Conservation (phyloP, 2,888 invertebrate genomes). For the Brenthis ino region DNA sequence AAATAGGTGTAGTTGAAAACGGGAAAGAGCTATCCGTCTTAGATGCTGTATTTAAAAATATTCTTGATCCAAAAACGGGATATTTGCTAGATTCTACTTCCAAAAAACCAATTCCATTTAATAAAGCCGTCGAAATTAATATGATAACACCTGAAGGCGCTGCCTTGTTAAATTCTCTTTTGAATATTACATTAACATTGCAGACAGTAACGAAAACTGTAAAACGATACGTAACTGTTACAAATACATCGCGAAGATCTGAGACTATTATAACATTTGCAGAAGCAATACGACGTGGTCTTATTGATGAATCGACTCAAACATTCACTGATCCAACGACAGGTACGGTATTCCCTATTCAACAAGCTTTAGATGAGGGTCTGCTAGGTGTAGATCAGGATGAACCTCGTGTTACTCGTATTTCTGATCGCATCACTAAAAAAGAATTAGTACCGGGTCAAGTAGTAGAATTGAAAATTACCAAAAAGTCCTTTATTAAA, state of each 20-base stretch:
- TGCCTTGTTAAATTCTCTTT: conserved; percentile 90
- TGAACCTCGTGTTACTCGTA: conserved; percentile 66
- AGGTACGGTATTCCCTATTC: conserved; percentile 87
- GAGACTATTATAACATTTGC: conserved; percentile 87
- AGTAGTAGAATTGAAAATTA: conserved; percentile 78
- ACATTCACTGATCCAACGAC: conserved; percentile 90
- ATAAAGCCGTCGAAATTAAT: conserved; percentile 92
- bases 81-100: conserved; percentile 89
- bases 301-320: conserved; percentile 90
- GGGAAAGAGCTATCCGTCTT: conserved; percentile 91
- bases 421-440: conserved; percentile 65
- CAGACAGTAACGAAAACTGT: conserved; percentile 93
- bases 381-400: conserved; percentile 84
- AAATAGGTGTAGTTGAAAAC: conserved; percentile 90
- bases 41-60: conserved; percentile 92
- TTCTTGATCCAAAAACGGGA: conserved; percentile 94
- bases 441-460: conserved; percentile 74
- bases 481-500: conserved; percentile 77
- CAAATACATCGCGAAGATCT: conserved; percentile 82
- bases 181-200: conserved; percentile 93
- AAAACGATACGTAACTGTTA: conserved; percentile 90
- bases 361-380: conserved; percentile 89
- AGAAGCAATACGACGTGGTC: conserved; percentile 89
- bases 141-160: conserved; percentile 94
- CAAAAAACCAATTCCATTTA: conserved; percentile 88